Evolutionary conservation across 1,140 invertebrate species (phyloP), one percentile per base, ranked within the genome.

Genomic region (Dendrolimus punctatus): DNA sequence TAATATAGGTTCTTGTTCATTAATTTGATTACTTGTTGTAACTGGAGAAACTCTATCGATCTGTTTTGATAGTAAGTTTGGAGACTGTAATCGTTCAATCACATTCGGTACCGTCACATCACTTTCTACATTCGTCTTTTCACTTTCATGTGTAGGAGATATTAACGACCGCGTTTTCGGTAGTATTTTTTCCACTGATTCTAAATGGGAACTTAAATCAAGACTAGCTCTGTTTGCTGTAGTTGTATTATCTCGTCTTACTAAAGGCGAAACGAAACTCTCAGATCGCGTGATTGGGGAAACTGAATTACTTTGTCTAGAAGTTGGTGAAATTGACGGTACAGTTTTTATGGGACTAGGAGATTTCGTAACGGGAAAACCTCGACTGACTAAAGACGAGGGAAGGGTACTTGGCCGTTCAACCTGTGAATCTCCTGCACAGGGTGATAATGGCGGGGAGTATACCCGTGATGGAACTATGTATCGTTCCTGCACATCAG

Each of bases 301-400:
- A 50, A 75, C 68, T 56, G 51, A 66, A 69, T 64, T 83, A 62
- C 64, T 80, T 54, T 73, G 67, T 66, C 78, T 77, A 68, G 71
- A 62, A 6, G 68, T 73, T 51, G 83, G 77, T 53, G 76, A 72
- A 46, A 80, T 72, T 46, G 75, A 51, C 54, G 71, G 63, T 50
- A 72, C 58, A 50, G 62, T 78, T 80, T 82, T 83, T 61, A 82
- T 64, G 64, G 83, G 80, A 78, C 83, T 86, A 73, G 80, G 74
- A 47, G 77, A 77, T 68, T 86, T 84, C 58, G 73, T 66, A 63
- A 62, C 62, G 61, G 75, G 64, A 60, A 68, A 66, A 65, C 73
- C 68, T 61, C 80, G 70, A 71, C 62, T 81, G 51, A 79, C 65
- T 70, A 83, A 70, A 40, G 71, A 67, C 54, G 75, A 66, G 42